Evolutionary conservation across 2,113 vertebrate genomes (phyloP).

Genomic region (Lucifuga dentata): DNA sequence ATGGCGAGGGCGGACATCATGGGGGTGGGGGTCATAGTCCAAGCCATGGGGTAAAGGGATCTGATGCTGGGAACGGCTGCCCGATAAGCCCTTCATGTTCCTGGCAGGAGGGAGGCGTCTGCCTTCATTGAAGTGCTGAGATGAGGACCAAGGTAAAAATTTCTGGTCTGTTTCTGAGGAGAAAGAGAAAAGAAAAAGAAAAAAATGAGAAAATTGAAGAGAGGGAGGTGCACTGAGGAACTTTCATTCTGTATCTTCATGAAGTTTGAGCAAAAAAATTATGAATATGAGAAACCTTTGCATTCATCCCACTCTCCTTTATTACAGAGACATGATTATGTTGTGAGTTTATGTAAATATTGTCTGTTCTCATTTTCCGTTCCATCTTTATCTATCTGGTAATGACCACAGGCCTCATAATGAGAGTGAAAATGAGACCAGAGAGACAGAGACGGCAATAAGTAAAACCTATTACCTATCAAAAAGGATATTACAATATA

Average conservation of each 20-base stretch:
- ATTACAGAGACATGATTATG: background rate
- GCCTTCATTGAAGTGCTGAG: constrained; percentile 94
- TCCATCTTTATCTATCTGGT: no score
- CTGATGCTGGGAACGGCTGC: constrained; percentile 90
- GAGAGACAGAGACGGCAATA: no score
- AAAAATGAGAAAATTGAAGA: background rate
- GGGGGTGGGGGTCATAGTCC: constrained; percentile 89
- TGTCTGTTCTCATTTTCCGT: no score
- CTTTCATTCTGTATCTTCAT: no score
- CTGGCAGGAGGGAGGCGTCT: constrained; percentile 89
- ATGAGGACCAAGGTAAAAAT: constrained; percentile 90
- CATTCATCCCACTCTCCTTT: background rate
- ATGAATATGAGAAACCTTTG: background rate
- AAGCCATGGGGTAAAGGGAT: constrained; percentile 91
- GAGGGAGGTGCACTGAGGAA: background rate
- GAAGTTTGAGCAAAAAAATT: no score
- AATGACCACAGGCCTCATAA: no score
- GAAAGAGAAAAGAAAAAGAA: background rate
- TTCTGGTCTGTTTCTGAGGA: constrained; percentile 88
- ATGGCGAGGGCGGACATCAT: constrained; percentile 88
- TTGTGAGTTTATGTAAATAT: background rate
- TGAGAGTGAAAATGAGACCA: no score
- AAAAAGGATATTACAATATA: no score
- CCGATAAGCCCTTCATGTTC: constrained; percentile 98
- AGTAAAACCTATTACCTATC: no score